Percentiles rank a stretch among this genome's conserved stretches.
phyloP scores from a whole-genome alignment of 2,113 vertebrate species.

The Pseudonaja textilis region DNA sequence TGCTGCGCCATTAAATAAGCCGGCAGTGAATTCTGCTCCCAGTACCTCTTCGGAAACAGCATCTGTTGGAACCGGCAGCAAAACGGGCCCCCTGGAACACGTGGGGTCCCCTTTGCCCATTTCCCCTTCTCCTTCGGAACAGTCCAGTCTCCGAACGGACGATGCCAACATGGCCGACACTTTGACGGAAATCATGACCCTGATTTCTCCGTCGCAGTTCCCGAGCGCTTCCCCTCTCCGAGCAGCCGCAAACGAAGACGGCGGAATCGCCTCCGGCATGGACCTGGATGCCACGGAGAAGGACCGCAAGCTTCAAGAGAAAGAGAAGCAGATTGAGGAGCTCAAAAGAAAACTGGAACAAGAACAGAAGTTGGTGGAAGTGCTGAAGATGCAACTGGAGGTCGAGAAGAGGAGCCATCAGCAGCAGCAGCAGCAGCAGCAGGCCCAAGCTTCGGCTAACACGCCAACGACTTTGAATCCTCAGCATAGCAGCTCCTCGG shows the following conservation, averaged over 20 bases:
- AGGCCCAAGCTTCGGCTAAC: conserved; percentile 39
- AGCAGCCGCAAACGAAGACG: conserved; percentile 63
- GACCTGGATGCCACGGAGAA: conserved; percentile 78
- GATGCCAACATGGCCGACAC: conserved; percentile 74
- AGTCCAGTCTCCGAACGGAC: conserved; percentile 79
- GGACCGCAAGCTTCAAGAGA: conserved; percentile 90
- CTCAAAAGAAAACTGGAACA: conserved; percentile 93
- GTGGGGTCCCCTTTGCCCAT: conserved; percentile 77
- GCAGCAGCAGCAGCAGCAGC: conserved; percentile 61
- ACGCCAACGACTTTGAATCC: conserved; percentile 49
- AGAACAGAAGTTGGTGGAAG: conserved; percentile 94
- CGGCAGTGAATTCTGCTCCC: conserved; percentile 42
- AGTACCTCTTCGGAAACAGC: conserved; percentile 65
- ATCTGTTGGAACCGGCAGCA: conserved; percentile 48
- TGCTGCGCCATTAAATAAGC: conserved; percentile 60
- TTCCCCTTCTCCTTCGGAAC: conserved; percentile 81
- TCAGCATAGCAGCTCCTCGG: conserved; percentile 36
- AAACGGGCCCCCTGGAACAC: conserved; percentile 63
- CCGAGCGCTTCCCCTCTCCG: conserved; percentile 65
- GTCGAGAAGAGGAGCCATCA: conserved; percentile 86
- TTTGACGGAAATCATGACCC: conserved; percentile 71
- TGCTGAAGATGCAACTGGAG: conserved; percentile 94
- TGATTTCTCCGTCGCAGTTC: conserved; percentile 70
- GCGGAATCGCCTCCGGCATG: conserved; percentile 56
- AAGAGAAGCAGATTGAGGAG: conserved; percentile 94